Conservation (phyloP, 2,888 invertebrate genomes). For the Pyrrhosoma nymphula region DNA sequence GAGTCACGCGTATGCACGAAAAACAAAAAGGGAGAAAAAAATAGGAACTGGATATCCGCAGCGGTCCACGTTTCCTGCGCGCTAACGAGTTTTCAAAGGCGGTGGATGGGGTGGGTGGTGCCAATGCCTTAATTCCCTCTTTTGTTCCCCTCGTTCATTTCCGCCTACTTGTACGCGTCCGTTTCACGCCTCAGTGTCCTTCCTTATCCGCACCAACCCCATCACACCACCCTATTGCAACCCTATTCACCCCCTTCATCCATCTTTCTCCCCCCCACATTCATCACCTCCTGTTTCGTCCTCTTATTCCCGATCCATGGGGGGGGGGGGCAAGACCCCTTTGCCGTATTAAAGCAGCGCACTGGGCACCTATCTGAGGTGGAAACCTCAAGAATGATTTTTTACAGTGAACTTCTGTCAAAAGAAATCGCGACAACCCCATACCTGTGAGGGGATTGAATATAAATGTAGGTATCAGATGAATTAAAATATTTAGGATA, state of each 20-base stretch:
- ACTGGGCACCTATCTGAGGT: not conserved
- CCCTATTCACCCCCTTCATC: not conserved
- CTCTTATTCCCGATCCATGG: conserved; percentile 4
- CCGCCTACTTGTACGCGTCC: conserved; percentile 6
- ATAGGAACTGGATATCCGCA: not conserved
- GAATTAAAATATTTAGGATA: no score
- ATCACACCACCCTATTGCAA: not conserved
- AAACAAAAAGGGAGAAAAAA: not conserved
- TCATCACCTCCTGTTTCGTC: not conserved
- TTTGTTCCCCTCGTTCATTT: not conserved
- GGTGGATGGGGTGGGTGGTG: not conserved
- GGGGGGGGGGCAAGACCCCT: not conserved
- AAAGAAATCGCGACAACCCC: no score
- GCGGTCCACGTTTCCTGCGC: not conserved
- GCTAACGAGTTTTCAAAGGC: conserved; percentile 25
- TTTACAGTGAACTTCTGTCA: no score
- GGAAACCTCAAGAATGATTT: no score
- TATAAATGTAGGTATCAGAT: no score
- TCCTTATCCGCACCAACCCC: not conserved
- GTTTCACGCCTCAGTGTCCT: not conserved
- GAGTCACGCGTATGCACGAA: not conserved
- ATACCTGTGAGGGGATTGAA: no score
- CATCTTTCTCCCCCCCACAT: not conserved
- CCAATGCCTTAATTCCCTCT: conserved; percentile 14
- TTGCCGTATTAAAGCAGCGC: not conserved